These are phyloP conservation scores for Neoarius graeffei DNA, from an alignment of 2,113 vertebrate genomes.

Conservation along the genomic window DNA sequence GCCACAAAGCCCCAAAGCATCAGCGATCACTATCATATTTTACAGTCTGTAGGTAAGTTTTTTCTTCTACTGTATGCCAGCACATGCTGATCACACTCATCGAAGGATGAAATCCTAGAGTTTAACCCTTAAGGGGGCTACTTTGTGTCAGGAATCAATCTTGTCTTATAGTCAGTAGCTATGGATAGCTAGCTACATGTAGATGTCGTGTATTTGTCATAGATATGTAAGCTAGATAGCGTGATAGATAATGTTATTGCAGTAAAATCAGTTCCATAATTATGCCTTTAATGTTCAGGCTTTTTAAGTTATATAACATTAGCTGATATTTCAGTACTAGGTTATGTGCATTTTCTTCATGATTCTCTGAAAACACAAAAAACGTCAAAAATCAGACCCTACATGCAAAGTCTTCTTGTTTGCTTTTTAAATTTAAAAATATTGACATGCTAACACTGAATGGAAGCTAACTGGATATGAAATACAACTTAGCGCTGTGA, in stretches of 20 bases:
- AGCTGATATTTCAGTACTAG: background rate
- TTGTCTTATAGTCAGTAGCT: background rate
- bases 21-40: background rate
- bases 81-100: background rate
- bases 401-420: background rate
- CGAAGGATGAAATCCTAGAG: background rate
- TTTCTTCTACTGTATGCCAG: background rate
- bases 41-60: background rate
- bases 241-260: background rate
- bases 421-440: background rate
- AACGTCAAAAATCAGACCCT: background rate
- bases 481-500: too few species aligned
- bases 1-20: constrained; percentile 13
- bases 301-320: background rate
- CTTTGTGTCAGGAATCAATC: constrained; percentile 8
- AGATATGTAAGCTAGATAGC: background rate
- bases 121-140: background rate
- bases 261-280: background rate
- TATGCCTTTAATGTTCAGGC: background rate
- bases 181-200: background rate
- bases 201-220: background rate
- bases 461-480: background rate
- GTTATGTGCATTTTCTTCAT: background rate
- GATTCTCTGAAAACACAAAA: background rate
- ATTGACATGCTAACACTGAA: background rate